Conservation (phyloP, 2,888 invertebrate species). For the Himalopsyche kuldschensis region DNA sequence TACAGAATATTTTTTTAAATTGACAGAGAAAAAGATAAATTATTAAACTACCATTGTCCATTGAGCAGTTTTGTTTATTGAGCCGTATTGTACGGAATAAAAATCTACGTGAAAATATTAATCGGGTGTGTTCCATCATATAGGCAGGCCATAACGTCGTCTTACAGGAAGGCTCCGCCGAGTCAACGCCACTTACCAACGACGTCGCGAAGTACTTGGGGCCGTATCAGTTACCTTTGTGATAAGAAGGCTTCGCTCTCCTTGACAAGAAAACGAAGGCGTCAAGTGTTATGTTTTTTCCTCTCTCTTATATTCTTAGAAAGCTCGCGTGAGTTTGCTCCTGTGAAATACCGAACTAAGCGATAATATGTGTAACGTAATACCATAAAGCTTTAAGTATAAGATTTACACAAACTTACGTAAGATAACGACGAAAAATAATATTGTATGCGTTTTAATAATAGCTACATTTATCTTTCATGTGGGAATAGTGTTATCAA, state of each 20-base stretch:
- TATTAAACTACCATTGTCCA: too few relatives aligned
- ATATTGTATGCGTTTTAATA: not conserved
- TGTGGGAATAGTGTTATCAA: too few relatives aligned
- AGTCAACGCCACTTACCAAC: not conserved
- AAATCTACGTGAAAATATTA: not conserved
- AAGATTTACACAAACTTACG: not conserved
- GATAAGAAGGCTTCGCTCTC: not conserved
- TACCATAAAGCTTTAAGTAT: not conserved
- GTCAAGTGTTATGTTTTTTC: not conserved
- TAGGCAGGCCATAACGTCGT: not conserved
- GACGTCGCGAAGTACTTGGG: not conserved
- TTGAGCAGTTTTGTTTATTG: too few relatives aligned
- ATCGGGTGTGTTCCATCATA: not conserved
- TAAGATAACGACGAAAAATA: not conserved
- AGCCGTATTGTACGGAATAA: too few relatives aligned
- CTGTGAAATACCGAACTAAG: not conserved
- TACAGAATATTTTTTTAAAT: too few relatives aligned
- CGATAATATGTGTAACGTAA: not conserved
- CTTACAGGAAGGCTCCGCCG: not conserved
- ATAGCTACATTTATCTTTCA: not conserved
- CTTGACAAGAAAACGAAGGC: not conserved
- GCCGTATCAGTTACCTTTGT: not conserved
- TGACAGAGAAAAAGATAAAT: too few relatives aligned
- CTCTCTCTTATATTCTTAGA: not conserved
- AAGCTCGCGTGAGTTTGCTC: not conserved